Base-by-base conservation (phyloP, 2,888 invertebrate species). In the Ptilodon capucinus region DNA sequence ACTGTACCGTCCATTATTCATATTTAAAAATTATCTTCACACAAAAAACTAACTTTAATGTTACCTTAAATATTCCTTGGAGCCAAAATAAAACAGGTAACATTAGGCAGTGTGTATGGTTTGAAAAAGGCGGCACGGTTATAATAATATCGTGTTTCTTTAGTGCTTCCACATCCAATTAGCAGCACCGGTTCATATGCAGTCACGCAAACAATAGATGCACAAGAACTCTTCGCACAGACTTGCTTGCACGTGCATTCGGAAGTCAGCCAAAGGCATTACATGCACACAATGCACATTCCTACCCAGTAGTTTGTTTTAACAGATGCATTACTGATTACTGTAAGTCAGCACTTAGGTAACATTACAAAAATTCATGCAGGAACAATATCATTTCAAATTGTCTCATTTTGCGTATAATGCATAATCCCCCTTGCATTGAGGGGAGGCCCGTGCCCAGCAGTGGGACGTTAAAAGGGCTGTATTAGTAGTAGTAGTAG, bases 261-360 rank as follows among this genome's bases (percentile, higher is more conserved):
- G 80, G 81, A 81, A 84, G 80, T 79, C 61, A 66, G 52, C 54
- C 56, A 66, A 67, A 54, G 28, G 62, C 45, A 56, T 62, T 58
- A 60, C 51, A 40, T 51, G 38, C 38, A 73, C 65, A 77, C 79
- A 82, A 82, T 82, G 71, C 69, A 66, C 76, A 80, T 81, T 81
- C 74, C 76, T 76, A 45, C 64, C 40, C n/a, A n/a, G n/a, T n/a
- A 63, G 57, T 68, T 73, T 67, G 56, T 70, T 65, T 67, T 60
- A n/a, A n/a, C n/a, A n/a, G n/a, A n/a, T n/a, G n/a, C n/a, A n/a
- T n/a, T n/a, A n/a, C n/a, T n/a, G n/a, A n/a, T n/a, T n/a, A n/a
- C n/a, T n/a, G n/a, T n/a, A n/a, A n/a, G n/a, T n/a, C n/a, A n/a
- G n/a, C n/a, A n/a, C n/a, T n/a, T n/a, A n/a, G n/a, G n/a, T n/a